Evolutionary conservation across 2,113 vertebrate species (phyloP).

Genomic region (Myanophis thanlyinensis): DNA sequence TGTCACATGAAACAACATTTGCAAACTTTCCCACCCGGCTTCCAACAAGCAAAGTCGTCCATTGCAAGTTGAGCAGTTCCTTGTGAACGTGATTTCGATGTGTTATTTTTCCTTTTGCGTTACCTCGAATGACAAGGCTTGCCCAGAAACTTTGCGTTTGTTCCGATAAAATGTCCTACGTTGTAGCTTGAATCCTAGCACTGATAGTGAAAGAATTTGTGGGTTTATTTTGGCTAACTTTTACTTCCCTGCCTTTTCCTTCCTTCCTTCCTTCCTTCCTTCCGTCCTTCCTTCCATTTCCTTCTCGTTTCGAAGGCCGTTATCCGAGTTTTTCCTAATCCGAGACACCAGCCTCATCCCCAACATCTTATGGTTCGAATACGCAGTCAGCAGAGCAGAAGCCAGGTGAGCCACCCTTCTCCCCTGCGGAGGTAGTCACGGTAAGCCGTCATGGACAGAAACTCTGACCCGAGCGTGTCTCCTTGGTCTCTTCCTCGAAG

Average conservation of each 20-base stretch:
- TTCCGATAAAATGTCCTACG: too few relatives aligned
- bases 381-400: slow-evolving; percentile 97
- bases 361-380: slow-evolving; percentile 99
- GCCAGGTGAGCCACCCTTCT: slow-evolving; percentile 81
- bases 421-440: neutral
- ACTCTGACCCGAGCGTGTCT: neutral
- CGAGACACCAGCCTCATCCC: slow-evolving; percentile 98
- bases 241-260: neutral
- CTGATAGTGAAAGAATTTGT: neutral
- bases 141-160: neutral
- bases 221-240: neutral
- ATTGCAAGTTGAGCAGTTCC: neutral
- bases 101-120: neutral
- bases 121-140: too few relatives aligned
- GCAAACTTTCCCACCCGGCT: too few relatives aligned
- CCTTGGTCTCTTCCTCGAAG: slow-evolving; percentile 54
- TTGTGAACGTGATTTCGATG: neutral
- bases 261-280: neutral
- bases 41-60: too few relatives aligned
- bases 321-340: slow-evolving; percentile 98
- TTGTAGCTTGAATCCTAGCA: neutral
- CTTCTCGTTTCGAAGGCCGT: slow-evolving; percentile 77
- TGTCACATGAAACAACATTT: too few relatives aligned
- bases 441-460: neutral
- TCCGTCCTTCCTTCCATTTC: neutral